Evolutionary conservation across 2,888 invertebrate species (phyloP).

Genomic region (Argyresthia albistria): DNA sequence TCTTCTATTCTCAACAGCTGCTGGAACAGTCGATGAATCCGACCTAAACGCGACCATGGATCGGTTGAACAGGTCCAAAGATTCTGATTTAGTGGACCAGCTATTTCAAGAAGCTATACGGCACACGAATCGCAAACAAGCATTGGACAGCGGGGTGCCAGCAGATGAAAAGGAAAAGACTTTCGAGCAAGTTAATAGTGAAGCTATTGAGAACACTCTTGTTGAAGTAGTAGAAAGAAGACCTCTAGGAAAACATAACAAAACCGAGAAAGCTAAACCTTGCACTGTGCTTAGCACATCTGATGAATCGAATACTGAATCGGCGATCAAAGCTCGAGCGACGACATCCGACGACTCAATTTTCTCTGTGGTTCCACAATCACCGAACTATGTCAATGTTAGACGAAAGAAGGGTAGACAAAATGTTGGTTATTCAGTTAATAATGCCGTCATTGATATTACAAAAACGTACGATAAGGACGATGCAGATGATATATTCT

Average conservation of each 20-base stretch:
- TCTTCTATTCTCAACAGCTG: too few relatives aligned
- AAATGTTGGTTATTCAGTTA: slow-evolving; percentile 6
- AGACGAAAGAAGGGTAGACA: slow-evolving; percentile 17
- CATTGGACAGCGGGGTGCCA: too few relatives aligned
- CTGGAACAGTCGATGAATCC: not conserved
- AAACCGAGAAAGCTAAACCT: not conserved
- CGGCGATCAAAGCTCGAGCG: not conserved
- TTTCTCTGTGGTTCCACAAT: slow-evolving; percentile 20
- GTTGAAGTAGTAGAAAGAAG: slow-evolving; percentile 9
- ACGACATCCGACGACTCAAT: slow-evolving; percentile 1
- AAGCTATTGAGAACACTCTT: slow-evolving; percentile 28
- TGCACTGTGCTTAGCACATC: slow-evolving; percentile 25
- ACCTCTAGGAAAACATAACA: slow-evolving; percentile 10
- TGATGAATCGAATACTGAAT: slow-evolving; percentile 41
- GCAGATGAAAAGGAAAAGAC: slow-evolving; percentile 2
- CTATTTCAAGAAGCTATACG: slow-evolving; percentile 36
- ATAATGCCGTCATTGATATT: not conserved
- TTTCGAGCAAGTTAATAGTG: slow-evolving; percentile 11
- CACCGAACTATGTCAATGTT: slow-evolving; percentile 25
- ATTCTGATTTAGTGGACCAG: slow-evolving; percentile 29
- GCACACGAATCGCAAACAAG: too few relatives aligned
- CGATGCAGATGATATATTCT: slow-evolving; percentile 37
- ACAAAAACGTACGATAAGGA: slow-evolving; percentile 18
- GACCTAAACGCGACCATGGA: too few relatives aligned
- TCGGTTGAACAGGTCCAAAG: too few relatives aligned